phyloP scores from a whole-genome alignment of 2,888 invertebrate genomes.

The Spilarctia lutea region DNA sequence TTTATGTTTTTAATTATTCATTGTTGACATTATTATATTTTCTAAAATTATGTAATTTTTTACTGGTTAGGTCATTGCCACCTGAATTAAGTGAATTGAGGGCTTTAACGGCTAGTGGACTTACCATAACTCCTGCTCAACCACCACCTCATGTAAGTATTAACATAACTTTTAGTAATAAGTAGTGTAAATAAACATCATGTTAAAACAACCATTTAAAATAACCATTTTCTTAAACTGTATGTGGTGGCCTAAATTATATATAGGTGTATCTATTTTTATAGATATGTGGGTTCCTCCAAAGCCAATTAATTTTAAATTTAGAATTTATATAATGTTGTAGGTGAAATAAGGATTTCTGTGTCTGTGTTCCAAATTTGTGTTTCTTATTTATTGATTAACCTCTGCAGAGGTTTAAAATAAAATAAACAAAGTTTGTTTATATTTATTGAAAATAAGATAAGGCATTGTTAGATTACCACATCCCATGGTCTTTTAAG shows the following conservation, averaged over 20 bases:
- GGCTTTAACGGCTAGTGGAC: conserved; percentile 87
- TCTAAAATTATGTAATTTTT: conserved; percentile 54
- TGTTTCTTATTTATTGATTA: not conserved
- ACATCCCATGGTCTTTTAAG: not conserved
- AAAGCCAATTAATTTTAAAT: not conserved
- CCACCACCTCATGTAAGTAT: conserved; percentile 84
- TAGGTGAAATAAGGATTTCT: not conserved
- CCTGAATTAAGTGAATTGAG: conserved; percentile 86
- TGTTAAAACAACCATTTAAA: too few relatives aligned
- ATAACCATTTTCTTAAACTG: not conserved
- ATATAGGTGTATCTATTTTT: not conserved
- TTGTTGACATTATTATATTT: conserved; percentile 39
- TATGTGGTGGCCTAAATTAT: not conserved
- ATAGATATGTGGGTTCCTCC: not conserved
- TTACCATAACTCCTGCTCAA: conserved; percentile 88
- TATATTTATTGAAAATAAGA: not conserved
- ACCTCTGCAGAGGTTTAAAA: not conserved
- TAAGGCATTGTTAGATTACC: not conserved
- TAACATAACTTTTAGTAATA: not conserved
- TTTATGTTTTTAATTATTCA: conserved; percentile 26
- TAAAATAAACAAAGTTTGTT: not conserved
- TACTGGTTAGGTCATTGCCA: conserved; percentile 74
- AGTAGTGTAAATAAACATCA: conserved; percentile 1
- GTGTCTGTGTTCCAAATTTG: not conserved
- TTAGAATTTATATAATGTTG: not conserved